Evolutionary conservation across 2,113 vertebrate genomes (phyloP).

Genomic region (Lagopus muta): DNA sequence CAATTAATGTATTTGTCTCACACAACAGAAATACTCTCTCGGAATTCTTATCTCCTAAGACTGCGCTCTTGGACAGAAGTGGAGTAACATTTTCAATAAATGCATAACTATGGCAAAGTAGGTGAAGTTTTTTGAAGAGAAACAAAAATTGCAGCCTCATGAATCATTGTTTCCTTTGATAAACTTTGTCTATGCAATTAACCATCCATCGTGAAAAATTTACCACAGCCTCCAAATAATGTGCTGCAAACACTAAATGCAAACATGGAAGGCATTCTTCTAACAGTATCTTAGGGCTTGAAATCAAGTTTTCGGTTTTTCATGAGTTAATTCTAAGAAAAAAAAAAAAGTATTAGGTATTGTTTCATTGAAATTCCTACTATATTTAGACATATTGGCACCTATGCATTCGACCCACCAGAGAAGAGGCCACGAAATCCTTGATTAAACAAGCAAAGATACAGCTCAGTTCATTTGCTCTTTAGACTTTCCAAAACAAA

Average conservation of each 20-base stretch:
- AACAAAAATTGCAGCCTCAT: neutral
- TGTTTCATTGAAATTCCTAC: too few relatives aligned
- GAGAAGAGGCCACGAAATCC: neutral
- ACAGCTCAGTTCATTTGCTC: neutral
- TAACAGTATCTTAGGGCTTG: neutral
- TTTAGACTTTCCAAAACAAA: neutral
- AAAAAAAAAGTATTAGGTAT: neutral
- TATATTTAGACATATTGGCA: neutral
- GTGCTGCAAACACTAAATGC: neutral
- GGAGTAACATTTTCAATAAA: neutral
- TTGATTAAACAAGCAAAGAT: neutral
- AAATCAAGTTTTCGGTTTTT: neutral
- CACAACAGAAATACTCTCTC: neutral
- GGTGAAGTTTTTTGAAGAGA: neutral
- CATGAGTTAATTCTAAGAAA: neutral
- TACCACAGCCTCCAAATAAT: neutral
- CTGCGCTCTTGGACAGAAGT: neutral
- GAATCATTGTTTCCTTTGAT: conserved; percentile 15
- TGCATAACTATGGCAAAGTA: neutral
- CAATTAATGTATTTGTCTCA: neutral
- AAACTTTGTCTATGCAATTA: neutral
- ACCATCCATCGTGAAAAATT: neutral
- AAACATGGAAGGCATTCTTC: neutral
- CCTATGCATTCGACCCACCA: neutral
- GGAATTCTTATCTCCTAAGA: neutral